phyloP scores from a whole-genome alignment of 1,140 invertebrate species.

The Popillia japonica region DNA sequence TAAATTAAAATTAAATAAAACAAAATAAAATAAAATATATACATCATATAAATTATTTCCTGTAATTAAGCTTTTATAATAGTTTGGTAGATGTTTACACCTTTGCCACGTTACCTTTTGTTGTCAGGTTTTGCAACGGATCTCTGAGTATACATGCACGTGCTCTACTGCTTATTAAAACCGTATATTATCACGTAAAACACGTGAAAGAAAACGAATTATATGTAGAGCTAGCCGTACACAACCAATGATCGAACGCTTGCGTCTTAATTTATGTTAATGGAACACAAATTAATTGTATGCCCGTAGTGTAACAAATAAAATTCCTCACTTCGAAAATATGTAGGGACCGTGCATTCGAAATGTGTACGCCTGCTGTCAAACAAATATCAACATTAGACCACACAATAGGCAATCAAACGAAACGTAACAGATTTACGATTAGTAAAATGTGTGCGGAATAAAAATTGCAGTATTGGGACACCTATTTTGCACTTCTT shows the following conservation, averaged over 20 bases:
- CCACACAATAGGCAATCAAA: constrained; percentile 50
- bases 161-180: too few relatives aligned
- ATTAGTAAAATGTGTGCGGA: constrained; percentile 43
- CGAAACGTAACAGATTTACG: constrained; percentile 50
- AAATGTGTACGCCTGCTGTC: constrained; percentile 44
- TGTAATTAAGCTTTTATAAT: too few relatives aligned
- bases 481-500: constrained; percentile 35
- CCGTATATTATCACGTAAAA: neutral
- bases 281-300: constrained; percentile 35
- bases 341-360: constrained; percentile 33
- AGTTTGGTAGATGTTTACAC: too few relatives aligned
- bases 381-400: constrained; percentile 51
- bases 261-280: constrained; percentile 36
- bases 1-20: too few relatives aligned
- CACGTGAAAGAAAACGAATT: neutral
- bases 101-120: too few relatives aligned
- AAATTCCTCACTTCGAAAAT: constrained; percentile 33
- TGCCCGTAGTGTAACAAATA: constrained; percentile 30
- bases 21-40: too few relatives aligned
- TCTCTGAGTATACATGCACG: too few relatives aligned
- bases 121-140: too few relatives aligned
- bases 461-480: constrained; percentile 49
- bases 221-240: neutral
- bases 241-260: neutral
- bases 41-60: too few relatives aligned